Conservation (phyloP, 1,140 invertebrate species). For the Trichonephila clavata region DNA sequence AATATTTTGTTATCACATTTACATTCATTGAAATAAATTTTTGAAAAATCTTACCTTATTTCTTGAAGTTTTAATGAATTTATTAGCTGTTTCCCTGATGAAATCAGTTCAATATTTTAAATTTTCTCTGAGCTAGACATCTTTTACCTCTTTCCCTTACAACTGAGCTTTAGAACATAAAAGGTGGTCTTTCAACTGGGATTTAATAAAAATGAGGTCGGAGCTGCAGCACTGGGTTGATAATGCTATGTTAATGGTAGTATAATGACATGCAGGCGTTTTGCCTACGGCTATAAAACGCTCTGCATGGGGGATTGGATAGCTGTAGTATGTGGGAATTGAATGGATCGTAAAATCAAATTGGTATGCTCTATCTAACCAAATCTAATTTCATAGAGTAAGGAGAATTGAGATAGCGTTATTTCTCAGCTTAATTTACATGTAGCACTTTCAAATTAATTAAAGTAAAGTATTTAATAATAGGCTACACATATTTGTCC, state of each 20-base stretch:
- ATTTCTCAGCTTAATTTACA: not conserved
- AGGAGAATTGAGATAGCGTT: not conserved
- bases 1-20: too few relatives aligned
- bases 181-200: not conserved
- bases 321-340: not conserved
- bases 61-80: not conserved
- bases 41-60: not conserved
- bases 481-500: not conserved
- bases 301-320: not conserved
- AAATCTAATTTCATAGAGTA: not conserved
- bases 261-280: constrained; percentile 49
- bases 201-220: not conserved
- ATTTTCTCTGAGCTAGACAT: not conserved
- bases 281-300: constrained; percentile 21
- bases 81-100: not conserved
- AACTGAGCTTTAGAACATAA: not conserved
- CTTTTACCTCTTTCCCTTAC: not conserved
- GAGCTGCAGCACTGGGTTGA: not conserved
- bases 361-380: too few relatives aligned
- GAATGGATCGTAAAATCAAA: not conserved
- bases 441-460: not conserved
- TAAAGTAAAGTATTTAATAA: not conserved
- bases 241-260: constrained; percentile 57
- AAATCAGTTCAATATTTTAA: not conserved
- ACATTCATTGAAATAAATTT: too few relatives aligned